Evolutionary conservation across 2,888 invertebrate species (phyloP).

Genomic region (Watsonalla binaria): DNA sequence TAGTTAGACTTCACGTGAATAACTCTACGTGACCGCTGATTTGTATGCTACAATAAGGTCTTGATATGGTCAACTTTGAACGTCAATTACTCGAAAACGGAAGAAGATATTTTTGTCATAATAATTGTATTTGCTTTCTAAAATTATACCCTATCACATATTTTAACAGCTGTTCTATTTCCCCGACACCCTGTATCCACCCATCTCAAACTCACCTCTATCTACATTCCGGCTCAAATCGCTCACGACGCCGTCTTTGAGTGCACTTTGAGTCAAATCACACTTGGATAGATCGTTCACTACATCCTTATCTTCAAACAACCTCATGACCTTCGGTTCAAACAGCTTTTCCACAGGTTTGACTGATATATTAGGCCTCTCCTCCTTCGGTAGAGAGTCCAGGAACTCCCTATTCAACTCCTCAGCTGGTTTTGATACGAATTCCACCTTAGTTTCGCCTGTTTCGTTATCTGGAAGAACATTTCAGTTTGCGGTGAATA

Average conservation of each 20-base stretch:
- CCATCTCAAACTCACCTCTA: no score
- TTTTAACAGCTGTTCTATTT: no score
- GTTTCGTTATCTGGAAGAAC: constrained; percentile 31
- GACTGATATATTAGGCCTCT: constrained; percentile 50
- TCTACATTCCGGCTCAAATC: constrained; percentile 15
- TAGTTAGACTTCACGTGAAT: no score
- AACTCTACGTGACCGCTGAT: no score
- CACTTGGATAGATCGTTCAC: constrained; percentile 10
- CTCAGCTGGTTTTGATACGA: constrained; percentile 53
- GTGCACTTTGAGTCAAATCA: constrained; percentile 8
- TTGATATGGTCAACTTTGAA: no score
- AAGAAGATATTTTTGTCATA: no score
- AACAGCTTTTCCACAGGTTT: constrained; percentile 57
- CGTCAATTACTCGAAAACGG: no score
- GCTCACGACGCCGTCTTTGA: background rate
- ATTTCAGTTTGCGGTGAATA: no score
- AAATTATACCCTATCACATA: no score
- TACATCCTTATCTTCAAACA: constrained; percentile 15
- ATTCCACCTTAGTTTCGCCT: constrained; percentile 40
- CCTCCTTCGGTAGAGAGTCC: constrained; percentile 55
- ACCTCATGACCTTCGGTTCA: constrained; percentile 20
- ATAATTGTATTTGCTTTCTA: no score
- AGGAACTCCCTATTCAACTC: constrained; percentile 65
- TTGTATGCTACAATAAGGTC: no score
- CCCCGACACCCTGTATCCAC: no score